A percentile compares a stretch with the other conserved stretches of the same genome.
Conservation (phyloP, 2,888 invertebrate species). For the Lordiphosa andalusiaca region DNA sequence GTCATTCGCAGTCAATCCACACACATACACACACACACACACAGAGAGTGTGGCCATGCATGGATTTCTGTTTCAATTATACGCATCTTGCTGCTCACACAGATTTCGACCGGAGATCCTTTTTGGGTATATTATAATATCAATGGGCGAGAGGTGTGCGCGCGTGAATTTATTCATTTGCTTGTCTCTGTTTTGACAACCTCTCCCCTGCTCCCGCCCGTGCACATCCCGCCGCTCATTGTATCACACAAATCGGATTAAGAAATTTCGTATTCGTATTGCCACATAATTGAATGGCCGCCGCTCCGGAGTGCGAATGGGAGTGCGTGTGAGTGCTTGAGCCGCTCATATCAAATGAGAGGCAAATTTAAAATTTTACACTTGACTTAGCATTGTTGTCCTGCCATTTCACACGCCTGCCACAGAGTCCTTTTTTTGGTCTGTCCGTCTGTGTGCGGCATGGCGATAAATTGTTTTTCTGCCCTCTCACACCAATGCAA, state of each 20-base stretch:
- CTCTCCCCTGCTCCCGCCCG: conserved; percentile 20
- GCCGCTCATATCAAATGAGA: conserved; percentile 75
- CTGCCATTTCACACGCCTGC: conserved; percentile 73
- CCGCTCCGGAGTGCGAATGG: conserved; percentile 42
- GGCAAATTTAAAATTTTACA: conserved; percentile 81
- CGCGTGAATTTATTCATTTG: conserved; percentile 73
- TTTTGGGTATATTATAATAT: conserved; percentile 65
- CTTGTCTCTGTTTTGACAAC: conserved; percentile 71
- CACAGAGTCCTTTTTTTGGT: conserved; percentile 21
- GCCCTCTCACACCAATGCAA: conserved; percentile 7
- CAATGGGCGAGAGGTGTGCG: conserved; percentile 66
- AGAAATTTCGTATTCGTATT: conserved; percentile 78
- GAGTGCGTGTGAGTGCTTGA: conserved; percentile 53
- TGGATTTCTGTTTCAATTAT: conserved; percentile 73
- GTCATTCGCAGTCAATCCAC: conserved; percentile 50
- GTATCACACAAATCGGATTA: conserved; percentile 80
- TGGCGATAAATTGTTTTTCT: conserved; percentile 57
- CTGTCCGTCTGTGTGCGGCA: conserved; percentile 44
- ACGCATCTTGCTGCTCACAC: conserved; percentile 36
- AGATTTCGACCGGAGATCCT: conserved; percentile 1
- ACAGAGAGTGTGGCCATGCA: conserved; percentile 55
- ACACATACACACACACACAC: conserved; percentile 18
- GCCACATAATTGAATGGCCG: conserved; percentile 79
- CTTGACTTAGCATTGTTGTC: conserved; percentile 80
- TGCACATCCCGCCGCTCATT: conserved; percentile 43